Base-by-base conservation (phyloP, 2,113 vertebrate genomes). In the Protobothrops mucrosquamatus region DNA sequence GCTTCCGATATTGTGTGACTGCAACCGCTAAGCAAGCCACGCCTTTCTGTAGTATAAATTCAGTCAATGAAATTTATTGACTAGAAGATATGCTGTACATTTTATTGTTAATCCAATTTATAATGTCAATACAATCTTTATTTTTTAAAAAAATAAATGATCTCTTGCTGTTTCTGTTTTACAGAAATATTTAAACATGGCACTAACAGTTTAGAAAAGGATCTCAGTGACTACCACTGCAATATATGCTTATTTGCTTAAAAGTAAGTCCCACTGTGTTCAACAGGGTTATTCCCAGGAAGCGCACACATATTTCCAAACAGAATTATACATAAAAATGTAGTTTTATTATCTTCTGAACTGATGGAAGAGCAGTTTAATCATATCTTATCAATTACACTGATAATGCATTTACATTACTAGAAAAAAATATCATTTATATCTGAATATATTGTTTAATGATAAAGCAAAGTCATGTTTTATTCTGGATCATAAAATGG, bases 341-440 rank as follows among this genome's bases (percentile, higher is more conserved):
- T 34, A 26, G 1, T 69, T 48, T 92, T 74, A 24, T 56, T 9
- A 92, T n/a, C 54, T 3, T 56, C 87, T 59, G 54, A 85, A 81
- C 22, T 55, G 20, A 74, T 81, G 91, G 39, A 10, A 88, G 26
- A 15, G 89, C 15, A 55, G 10, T 56, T 93, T 81, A 81, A 81
- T 22, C 6, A 46, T 91, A 92, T 22, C 96, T 56, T 39, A 64
- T 51, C 26, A 39, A n/a, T 85, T 23, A 85, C 6, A 93, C 4
- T 52, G 81, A 15, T 7, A 0, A 54, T 34, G 88, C 69, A 89
- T 43, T 93, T 91, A 0, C 1, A n/a, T 7, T 9, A 52, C 56
- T 56, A 89, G 51, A 69, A 85, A 87, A 87, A 87, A 93, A 92
- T 96, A 91, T 29, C 52, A 55, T 61, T 5, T 22, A 92, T 93